These are phyloP conservation scores for Pseudomugil tenellus DNA, from an alignment of 2,797 vertebrate species.

Conservation along the genomic window DNA sequence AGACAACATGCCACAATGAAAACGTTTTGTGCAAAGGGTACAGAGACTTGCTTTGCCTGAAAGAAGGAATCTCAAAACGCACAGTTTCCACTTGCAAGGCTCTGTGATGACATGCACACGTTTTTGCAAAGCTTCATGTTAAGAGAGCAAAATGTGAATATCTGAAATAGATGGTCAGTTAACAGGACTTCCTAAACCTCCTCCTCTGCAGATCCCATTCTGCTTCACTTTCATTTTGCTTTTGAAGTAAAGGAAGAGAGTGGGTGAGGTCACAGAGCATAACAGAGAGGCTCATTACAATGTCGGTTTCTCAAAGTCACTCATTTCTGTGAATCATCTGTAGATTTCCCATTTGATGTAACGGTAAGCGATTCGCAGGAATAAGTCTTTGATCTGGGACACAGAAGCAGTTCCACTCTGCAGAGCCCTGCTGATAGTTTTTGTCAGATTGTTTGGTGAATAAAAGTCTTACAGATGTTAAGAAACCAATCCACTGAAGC, in stretches of 20 bases:
- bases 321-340: conserved; percentile 74
- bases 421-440: too few species aligned
- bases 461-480: neutral
- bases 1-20: conserved; percentile 71
- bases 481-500: neutral
- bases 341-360: conserved; percentile 69
- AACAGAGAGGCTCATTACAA: conserved; percentile 37
- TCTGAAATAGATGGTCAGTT: conserved; percentile 59
- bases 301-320: conserved; percentile 62
- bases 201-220: neutral
- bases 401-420: conserved; percentile 14
- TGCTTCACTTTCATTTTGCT: conserved; percentile 37
- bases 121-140: conserved; percentile 42
- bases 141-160: conserved; percentile 23
- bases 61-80: conserved; percentile 63
- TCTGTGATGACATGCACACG: conserved; percentile 59
- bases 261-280: conserved; percentile 30
- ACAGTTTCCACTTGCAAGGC: conserved; percentile 71
- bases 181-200: conserved; percentile 33
- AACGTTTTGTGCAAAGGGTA: conserved; percentile 62
- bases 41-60: conserved; percentile 46
- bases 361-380: conserved; percentile 69
- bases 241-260: conserved; percentile 21
- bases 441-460: neutral
- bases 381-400: conserved; percentile 23